phyloP scores from a whole-genome alignment of 2,888 invertebrate species.

The Apodemia hepburni region DNA sequence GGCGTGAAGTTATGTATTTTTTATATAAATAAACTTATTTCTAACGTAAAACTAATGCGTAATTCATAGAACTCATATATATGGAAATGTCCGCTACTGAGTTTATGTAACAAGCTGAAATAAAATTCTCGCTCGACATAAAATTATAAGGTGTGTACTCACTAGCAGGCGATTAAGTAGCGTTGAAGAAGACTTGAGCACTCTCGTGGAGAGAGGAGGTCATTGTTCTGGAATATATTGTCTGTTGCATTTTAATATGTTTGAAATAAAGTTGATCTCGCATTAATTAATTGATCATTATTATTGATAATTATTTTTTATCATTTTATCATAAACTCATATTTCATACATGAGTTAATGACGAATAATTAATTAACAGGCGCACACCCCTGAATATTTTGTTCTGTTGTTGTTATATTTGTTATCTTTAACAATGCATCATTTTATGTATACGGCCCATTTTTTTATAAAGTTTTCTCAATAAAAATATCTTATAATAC shows the following conservation, averaged over 20 bases:
- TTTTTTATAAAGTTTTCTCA: no score
- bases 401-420: no score
- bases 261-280: neutral
- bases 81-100: neutral
- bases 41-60: neutral
- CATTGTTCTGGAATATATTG: constrained; percentile 15
- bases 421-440: no score
- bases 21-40: neutral
- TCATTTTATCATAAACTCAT: no score
- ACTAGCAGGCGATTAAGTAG: constrained; percentile 13
- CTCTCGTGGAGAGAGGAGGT: constrained; percentile 10
- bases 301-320: no score
- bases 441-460: no score
- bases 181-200: constrained; percentile 1
- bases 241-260: constrained; percentile 2
- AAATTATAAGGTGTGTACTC: constrained; percentile 11
- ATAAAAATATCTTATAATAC: no score
- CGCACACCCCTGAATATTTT: no score
- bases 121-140: constrained; percentile 7
- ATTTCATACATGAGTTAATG: neutral
- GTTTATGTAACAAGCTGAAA: constrained; percentile 11
- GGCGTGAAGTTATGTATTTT: neutral
- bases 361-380: no score
- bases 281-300: neutral
- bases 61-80: neutral